Evolutionary conservation across 2,113 vertebrate species (phyloP).

Genomic region (Scopus umbretta): DNA sequence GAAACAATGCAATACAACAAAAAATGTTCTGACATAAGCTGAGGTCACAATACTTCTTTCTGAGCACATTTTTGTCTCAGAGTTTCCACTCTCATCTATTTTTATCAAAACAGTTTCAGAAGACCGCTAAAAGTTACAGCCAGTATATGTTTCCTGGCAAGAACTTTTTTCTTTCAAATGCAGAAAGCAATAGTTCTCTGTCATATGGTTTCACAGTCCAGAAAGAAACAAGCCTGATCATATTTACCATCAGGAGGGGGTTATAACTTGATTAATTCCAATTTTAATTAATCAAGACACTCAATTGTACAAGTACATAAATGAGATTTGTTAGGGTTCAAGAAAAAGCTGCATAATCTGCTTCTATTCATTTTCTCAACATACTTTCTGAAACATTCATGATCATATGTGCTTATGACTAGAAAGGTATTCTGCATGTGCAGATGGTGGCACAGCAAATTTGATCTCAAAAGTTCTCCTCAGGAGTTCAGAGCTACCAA

Average conservation of each 20-base stretch:
- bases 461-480: not conserved
- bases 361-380: not conserved
- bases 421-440: not conserved
- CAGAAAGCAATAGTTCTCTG: not conserved
- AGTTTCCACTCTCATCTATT: not conserved
- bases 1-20: not conserved
- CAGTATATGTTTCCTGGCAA: not conserved
- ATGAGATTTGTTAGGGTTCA: not conserved
- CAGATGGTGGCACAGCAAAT: not conserved
- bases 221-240: not conserved
- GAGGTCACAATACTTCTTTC: conserved; percentile 4
- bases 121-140: not conserved
- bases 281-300: not conserved
- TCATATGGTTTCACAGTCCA: not conserved
- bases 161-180: not conserved
- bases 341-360: not conserved
- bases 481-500: not conserved
- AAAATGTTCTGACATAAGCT: not conserved
- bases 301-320: not conserved
- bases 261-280: not conserved
- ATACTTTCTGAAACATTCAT: not conserved
- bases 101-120: conserved; percentile 12
- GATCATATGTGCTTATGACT: not conserved
- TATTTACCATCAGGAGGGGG: not conserved
- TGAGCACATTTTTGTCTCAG: not conserved